Base-by-base conservation (phyloP, 30 jellyfish, hydroid and myxozoan genomes). In the Pelagia noctiluca region DNA sequence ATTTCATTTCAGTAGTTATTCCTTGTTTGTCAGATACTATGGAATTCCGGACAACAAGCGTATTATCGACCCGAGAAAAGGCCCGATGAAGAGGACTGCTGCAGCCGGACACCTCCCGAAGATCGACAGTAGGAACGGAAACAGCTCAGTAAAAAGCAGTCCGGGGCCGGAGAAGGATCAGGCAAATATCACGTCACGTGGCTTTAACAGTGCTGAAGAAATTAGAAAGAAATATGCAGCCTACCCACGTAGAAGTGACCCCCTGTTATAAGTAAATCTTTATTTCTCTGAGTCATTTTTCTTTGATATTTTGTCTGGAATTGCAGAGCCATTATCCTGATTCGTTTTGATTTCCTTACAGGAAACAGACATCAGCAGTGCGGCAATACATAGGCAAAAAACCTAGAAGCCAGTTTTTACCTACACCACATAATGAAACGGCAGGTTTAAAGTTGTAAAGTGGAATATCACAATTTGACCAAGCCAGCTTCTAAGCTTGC, bases 21-120 rank as follows among this genome's bases (percentile, higher is more conserved):
- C 24, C 30, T 8, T 11, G 13, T 36, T 65, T 32, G 25, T 16
- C 37, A 89, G 97, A 76, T 60, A 80, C 34, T 89, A 89, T 65
- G 97, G 97, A 75, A 89, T 89, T 13, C 97, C 97, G 3, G 94
- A 89, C 78, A 89, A 89, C 81, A 94, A 82, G 38, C 67, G 97
- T 22, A 76, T 89, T 71, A 24, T 89, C 48, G 97, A 89, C 80
- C 90, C 97, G 30, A 75, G 97, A 47, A 89, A 89, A 53, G 97
- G 97, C 50, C 97, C 97, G n/a, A 90, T 89, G n/a, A 80, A 75
- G 33, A 72, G 73, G 53, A 89, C 94, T 1, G 97, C 90, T 30
- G 94, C 88, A 28, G 97, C 88, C 2, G 88, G 88, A 25, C 83
- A 73, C 23, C 81, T 89, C 33, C 97, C 97, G 0, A 89, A 89